phyloP scores from a whole-genome alignment of 1,140 invertebrate species.

The Anastrepha obliqua region DNA sequence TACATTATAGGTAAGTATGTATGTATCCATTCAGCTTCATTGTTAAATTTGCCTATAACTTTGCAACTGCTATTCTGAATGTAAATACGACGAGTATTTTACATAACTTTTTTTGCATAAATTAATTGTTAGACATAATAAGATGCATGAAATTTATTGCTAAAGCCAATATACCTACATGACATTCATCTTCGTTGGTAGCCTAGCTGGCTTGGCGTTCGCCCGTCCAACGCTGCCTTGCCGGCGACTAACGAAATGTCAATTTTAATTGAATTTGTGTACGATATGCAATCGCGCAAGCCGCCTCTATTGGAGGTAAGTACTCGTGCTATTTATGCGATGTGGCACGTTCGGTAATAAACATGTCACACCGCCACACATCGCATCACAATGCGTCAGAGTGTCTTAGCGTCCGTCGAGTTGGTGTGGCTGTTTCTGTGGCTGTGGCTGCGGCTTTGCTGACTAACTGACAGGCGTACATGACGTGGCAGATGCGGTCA shows the following conservation, averaged over 20 bases:
- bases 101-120: conserved; percentile 24
- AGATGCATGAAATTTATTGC: conserved; percentile 43
- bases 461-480: background rate
- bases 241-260: conserved; percentile 42
- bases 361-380: conserved; percentile 54
- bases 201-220: background rate
- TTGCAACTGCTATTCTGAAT: background rate
- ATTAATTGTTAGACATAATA: conserved; percentile 52
- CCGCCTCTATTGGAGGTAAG: background rate
- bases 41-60: conserved; percentile 11
- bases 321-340: conserved; percentile 31
- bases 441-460: background rate
- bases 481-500: conserved; percentile 52
- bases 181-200: conserved; percentile 24
- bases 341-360: conserved; percentile 55
- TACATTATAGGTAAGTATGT: background rate
- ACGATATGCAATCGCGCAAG: conserved; percentile 44
- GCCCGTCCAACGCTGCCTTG: background rate
- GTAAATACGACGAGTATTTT: background rate
- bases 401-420: background rate
- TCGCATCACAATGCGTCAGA: conserved; percentile 29
- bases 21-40: background rate
- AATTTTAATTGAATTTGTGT: conserved; percentile 57
- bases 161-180: background rate
- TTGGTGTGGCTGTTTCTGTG: background rate